These are phyloP conservation scores for Plectrocnemia conspersa DNA, from an alignment of 1,140 invertebrate genomes.

Conservation along the genomic window DNA sequence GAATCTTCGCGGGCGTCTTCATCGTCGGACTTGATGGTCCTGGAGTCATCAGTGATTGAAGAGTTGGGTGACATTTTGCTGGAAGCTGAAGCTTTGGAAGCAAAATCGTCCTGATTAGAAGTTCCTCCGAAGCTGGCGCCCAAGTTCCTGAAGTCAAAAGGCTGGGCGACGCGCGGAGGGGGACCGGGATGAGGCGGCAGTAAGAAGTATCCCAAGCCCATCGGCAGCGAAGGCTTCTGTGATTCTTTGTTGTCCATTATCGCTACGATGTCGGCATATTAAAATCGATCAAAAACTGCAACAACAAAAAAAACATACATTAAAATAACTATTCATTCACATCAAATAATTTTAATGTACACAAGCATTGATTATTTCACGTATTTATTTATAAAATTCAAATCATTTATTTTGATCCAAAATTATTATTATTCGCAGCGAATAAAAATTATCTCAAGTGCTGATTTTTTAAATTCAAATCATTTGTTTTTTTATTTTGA, in stretches of 20 bases:
- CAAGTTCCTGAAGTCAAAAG: conserved; percentile 51
- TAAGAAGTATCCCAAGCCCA: conserved; percentile 50
- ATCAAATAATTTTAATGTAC: too few relatives aligned
- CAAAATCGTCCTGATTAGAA: conserved; percentile 30
- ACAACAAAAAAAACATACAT: conserved; percentile 18
- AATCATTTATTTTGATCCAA: too few relatives aligned
- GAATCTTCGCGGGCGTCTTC: conserved; percentile 31
- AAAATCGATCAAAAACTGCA: conserved; percentile 12
- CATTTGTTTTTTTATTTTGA: too few relatives aligned
- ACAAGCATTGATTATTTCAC: too few relatives aligned
- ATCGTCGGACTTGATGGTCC: conserved; percentile 30
- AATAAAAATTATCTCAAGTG: too few relatives aligned
- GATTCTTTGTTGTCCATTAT: conserved; percentile 33
- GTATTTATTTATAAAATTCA: too few relatives aligned
- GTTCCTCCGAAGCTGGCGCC: conserved; percentile 49
- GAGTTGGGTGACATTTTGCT: conserved; percentile 33
- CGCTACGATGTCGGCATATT: conserved; percentile 7
- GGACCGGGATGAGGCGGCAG: conserved; percentile 42
- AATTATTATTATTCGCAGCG: too few relatives aligned
- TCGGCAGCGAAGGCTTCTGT: conserved; percentile 40
- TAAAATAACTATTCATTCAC: too few relatives aligned
- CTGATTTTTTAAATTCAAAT: too few relatives aligned
- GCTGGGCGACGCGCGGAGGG: conserved; percentile 38
- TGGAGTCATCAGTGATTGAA: conserved; percentile 35
- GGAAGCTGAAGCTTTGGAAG: conserved; percentile 18